Evolutionary conservation across 1,140 invertebrate genomes (phyloP).

Genomic region (Drosophila saltans): DNA sequence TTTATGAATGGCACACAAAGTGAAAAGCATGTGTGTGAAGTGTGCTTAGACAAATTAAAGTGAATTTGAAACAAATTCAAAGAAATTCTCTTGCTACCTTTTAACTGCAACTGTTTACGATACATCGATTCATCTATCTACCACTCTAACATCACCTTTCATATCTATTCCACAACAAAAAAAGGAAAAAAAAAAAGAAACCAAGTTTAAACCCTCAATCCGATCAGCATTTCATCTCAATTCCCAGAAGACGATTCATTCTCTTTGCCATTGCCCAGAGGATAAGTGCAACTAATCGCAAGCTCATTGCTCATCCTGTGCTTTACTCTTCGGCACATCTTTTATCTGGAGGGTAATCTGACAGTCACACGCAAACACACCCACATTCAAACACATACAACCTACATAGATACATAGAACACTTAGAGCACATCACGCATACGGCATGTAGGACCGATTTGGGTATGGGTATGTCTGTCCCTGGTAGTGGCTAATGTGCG

Average conservation of each 20-base stretch:
- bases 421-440: constrained; percentile 43
- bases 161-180: constrained; percentile 10
- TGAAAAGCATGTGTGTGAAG: background rate
- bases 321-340: constrained; percentile 31
- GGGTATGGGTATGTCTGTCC: background rate
- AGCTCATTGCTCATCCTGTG: constrained; percentile 53
- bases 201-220: constrained; percentile 36
- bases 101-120: background rate
- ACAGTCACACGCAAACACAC: constrained; percentile 16
- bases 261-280: constrained; percentile 25
- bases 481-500: constrained; percentile 25
- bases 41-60: background rate
- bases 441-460: constrained; percentile 36
- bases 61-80: background rate
- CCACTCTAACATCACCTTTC: background rate
- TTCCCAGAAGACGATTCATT: constrained; percentile 21
- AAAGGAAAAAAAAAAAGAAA: background rate
- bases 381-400: constrained; percentile 5
- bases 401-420: background rate
- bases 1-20: background rate
- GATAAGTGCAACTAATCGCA: constrained; percentile 55
- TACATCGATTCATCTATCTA: background rate
- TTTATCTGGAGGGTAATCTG: constrained; percentile 50
- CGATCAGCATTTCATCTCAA: constrained; percentile 37
- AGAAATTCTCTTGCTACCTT: background rate